Evolutionary conservation across 2,888 invertebrate species (phyloP).

Genomic region (Cosmia pyralina): DNA sequence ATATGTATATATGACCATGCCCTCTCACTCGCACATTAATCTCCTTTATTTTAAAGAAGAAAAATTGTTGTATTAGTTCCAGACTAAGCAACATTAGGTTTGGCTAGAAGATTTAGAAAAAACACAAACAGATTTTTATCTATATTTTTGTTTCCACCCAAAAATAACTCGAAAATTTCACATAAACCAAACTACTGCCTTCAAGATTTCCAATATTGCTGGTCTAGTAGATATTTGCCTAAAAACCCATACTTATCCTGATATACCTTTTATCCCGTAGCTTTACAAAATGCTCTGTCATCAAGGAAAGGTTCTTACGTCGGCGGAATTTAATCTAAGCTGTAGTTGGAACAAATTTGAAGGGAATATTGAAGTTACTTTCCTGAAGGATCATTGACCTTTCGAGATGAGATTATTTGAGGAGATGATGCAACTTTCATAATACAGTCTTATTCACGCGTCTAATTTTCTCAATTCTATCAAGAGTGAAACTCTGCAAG

Average conservation of each 20-base stretch:
- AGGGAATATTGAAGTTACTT: conserved; percentile 42
- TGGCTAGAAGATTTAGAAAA: background rate
- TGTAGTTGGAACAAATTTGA: conserved; percentile 51
- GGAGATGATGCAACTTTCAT: conserved; percentile 2
- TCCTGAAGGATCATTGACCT: conserved; percentile 30
- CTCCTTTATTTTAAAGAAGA: background rate
- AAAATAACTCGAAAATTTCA: background rate
- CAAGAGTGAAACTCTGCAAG: background rate
- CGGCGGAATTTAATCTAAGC: conserved; percentile 62
- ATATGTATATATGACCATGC: too few relatives aligned
- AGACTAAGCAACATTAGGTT: background rate
- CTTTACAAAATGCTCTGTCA: conserved; percentile 61
- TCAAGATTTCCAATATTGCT: conserved; percentile 47
- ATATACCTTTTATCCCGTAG: conserved; percentile 57
- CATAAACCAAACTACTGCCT: background rate
- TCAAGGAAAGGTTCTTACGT: conserved; percentile 59
- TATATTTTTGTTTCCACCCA: background rate
- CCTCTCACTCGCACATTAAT: background rate
- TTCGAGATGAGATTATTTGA: conserved; percentile 14
- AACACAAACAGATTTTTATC: background rate
- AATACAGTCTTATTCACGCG: too few relatives aligned
- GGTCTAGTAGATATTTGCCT: conserved; percentile 48
- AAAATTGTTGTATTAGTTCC: background rate
- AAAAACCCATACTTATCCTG: conserved; percentile 50
- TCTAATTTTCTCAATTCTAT: background rate